phyloP scores from a whole-genome alignment of 2,113 vertebrate genomes.

The Amphiprion ocellaris region DNA sequence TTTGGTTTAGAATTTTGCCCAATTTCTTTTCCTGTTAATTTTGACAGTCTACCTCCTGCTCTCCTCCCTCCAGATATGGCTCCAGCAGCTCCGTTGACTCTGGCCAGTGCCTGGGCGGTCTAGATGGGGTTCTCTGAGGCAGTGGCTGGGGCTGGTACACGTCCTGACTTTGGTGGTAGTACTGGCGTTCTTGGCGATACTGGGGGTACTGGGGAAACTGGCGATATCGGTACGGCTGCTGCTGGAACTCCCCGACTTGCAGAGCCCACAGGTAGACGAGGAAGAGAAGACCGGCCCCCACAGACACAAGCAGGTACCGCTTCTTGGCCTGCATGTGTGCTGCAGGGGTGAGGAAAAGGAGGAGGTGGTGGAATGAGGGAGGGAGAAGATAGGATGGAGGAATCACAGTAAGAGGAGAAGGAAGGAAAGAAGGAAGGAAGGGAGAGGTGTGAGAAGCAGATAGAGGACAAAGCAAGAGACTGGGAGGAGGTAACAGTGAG shows the following conservation, averaged over 20 bases:
- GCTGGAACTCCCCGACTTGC: conserved; percentile 84
- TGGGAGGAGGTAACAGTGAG: too few species aligned
- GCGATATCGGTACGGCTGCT: conserved; percentile 71
- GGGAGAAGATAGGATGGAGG: neutral
- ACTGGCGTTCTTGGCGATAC: conserved; percentile 62
- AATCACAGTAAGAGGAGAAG: neutral
- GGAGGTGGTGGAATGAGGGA: conserved; percentile 41
- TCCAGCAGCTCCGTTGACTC: conserved; percentile 70
- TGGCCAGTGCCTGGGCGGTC: conserved; percentile 72
- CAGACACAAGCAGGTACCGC: conserved; percentile 89
- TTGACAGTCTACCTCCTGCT: conserved; percentile 77
- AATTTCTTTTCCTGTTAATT: neutral
- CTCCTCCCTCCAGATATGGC: conserved; percentile 84
- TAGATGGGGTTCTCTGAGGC: conserved; percentile 68
- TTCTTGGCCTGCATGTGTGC: conserved; percentile 91
- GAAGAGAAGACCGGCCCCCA: conserved; percentile 87
- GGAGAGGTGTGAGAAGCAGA: neutral
- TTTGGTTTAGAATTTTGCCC: too few species aligned
- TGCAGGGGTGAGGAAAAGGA: conserved; percentile 73
- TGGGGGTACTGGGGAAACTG: conserved; percentile 67
- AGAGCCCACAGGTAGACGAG: conserved; percentile 86
- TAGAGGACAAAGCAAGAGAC: neutral
- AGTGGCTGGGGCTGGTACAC: conserved; percentile 62
- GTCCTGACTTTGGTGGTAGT: conserved; percentile 62
- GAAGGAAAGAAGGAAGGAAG: neutral